A percentile compares a stretch with the other conserved stretches of the same genome.
Evolutionary conservation across 2,888 invertebrate species (phyloP).

Genomic region (Sisyra terminalis): DNA sequence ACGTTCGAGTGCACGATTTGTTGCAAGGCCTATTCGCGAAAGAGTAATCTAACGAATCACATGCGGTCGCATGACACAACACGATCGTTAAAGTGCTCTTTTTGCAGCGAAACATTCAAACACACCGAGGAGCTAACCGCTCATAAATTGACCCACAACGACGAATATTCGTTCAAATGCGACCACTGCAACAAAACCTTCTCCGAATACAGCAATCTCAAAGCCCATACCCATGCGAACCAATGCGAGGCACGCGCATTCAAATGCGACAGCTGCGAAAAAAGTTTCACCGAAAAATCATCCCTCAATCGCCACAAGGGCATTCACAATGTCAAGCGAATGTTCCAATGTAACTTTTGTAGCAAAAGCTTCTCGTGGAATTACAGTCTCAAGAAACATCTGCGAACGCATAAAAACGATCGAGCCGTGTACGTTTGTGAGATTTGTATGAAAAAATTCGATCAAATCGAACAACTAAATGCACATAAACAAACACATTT

Average conservation of each 20-base stretch:
- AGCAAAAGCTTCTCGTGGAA: conserved; percentile 23
- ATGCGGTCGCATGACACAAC: conserved; percentile 22
- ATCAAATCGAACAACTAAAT: no score
- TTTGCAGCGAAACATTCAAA: conserved; percentile 7
- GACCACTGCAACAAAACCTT: background rate
- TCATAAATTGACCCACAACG: conserved; percentile 12
- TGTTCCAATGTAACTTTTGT: conserved; percentile 23
- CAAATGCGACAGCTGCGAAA: conserved; percentile 18
- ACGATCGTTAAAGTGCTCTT: conserved; percentile 11
- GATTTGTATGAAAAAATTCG: no score
- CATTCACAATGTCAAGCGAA: conserved; percentile 21
- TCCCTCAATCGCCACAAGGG: conserved; percentile 31
- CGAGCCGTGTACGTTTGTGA: no score
- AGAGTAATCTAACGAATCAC: conserved; percentile 21
- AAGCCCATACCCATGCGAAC: background rate
- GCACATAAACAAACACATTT: no score
- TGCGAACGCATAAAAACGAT: background rate
- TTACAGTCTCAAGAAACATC: conserved; percentile 18
- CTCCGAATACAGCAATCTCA: background rate
- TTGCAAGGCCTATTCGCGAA: conserved; percentile 19
- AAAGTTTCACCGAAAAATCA: conserved; percentile 27
- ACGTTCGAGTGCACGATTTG: conserved; percentile 20
- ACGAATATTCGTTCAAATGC: conserved; percentile 14
- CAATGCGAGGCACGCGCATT: background rate
- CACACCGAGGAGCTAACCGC: background rate